Evolutionary conservation across 2,888 invertebrate species (phyloP).

Genomic region (Hemithea aestivaria): DNA sequence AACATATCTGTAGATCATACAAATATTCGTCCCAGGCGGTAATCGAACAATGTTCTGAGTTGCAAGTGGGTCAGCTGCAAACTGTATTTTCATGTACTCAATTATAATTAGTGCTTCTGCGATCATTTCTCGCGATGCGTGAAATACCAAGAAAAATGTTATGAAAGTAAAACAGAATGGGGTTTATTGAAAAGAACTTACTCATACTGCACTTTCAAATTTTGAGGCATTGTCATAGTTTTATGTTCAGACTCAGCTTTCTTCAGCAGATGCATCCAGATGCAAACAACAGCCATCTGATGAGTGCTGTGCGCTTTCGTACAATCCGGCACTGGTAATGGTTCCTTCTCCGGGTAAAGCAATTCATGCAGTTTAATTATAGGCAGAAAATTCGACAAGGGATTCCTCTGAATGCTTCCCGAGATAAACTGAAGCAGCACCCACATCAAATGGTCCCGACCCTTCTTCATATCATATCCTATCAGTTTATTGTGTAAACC

Average conservation of each 20-base stretch:
- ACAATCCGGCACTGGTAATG: slow-evolving; percentile 92
- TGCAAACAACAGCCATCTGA: slow-evolving; percentile 96
- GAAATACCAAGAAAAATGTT: too few species aligned
- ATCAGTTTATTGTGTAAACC: slow-evolving; percentile 91
- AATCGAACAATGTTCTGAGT: too few species aligned
- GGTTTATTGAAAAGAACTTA: slow-evolving; percentile 73
- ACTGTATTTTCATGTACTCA: too few species aligned
- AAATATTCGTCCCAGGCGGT: too few species aligned
- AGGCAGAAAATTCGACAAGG: slow-evolving; percentile 91
- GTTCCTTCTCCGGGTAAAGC: slow-evolving; percentile 94
- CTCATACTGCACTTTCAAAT: slow-evolving; percentile 91
- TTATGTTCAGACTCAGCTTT: slow-evolving; percentile 94
- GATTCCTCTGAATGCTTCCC: slow-evolving; percentile 96
- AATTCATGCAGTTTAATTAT: slow-evolving; percentile 94
- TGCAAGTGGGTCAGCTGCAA: too few species aligned
- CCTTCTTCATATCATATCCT: slow-evolving; percentile 90
- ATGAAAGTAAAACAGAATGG: too few species aligned
- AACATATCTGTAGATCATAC: too few species aligned
- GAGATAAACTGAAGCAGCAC: slow-evolving; percentile 97
- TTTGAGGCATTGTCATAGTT: slow-evolving; percentile 89
- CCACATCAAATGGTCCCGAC: slow-evolving; percentile 99
- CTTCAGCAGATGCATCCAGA: slow-evolving; percentile 97
- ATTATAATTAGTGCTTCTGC: too few species aligned
- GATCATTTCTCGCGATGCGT: too few species aligned
- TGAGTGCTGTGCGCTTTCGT: slow-evolving; percentile 91